Base-by-base conservation (phyloP, 2,888 invertebrate genomes). In the Heliconius sara region DNA sequence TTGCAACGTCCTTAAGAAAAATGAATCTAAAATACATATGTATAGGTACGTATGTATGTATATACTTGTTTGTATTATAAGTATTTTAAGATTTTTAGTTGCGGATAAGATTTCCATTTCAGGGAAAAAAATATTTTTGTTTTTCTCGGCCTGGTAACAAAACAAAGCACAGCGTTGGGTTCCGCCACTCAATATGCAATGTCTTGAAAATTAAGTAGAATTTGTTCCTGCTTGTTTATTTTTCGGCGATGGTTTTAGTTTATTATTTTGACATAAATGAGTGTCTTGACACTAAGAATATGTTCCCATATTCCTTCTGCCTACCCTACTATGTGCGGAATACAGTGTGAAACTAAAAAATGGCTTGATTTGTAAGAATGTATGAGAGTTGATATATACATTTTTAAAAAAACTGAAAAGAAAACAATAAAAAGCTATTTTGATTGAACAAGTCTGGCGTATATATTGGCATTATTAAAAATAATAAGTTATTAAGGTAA, bases 1-100 rank as follows among this genome's bases (percentile, higher is more conserved):
- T 60, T 34, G 30, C 63, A 34, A 73, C 72, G 57, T 73, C 72
- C 57, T 73, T 73, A 73, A 68, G 68, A 68, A 68, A 68, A 68
- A 68, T 43, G 57, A 72, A 72, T 52, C 57, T n/a, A 72, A 72
- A 13, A 57, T 72, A 57, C n/a, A 10, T 72, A 72, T 27, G 6
- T 13, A 3, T 19, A 52, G 27, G 3, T 71, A 52, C 27, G 1
- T 52, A 57, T 52, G 27, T 27, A 2, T 27, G 27, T 27, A 27
- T 27, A 27, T 27, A 27, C 27, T n/a, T n/a, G 2, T 72, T 57
- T n/a, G n/a, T 60, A 60, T 60, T 60, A n/a, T 60, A 60, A 10
- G 5, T 12, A n/a, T 63, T 63, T 25, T 25, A 25, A 4, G 52
- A 16, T 47, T 47, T 43, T 16, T 47, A 16, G 16, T 47, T 47